Evolutionary conservation across 1,140 invertebrate genomes (phyloP).

Genomic region (Gonatopus flavifemur): DNA sequence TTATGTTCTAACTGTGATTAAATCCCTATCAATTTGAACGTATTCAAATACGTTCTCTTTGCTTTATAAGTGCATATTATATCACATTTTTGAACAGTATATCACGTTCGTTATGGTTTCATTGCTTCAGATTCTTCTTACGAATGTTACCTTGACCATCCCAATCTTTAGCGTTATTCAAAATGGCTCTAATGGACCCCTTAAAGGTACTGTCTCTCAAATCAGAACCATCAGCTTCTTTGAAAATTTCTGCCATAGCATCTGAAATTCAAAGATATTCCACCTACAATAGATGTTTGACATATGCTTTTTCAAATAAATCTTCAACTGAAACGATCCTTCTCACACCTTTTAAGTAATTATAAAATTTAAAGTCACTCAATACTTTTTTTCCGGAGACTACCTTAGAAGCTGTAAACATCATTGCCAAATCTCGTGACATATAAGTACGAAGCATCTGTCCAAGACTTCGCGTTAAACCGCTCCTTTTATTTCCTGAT

Average conservation of each 20-base stretch:
- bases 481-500: neutral
- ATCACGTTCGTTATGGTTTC: no score
- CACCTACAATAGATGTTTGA: neutral
- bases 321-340: neutral
- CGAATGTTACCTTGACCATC: no score
- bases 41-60: no score
- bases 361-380: constrained; percentile 8
- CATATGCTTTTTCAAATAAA: neutral
- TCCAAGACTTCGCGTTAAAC: neutral
- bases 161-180: neutral
- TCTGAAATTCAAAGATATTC: no score
- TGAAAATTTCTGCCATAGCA: neutral
- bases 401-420: constrained; percentile 6
- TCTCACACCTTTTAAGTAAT: neutral
- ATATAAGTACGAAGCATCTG: constrained; percentile 6
- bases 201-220: neutral
- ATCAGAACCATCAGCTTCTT: neutral
- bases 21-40: no score
- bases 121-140: no score
- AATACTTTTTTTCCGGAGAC: constrained; percentile 6
- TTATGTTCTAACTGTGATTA: no score
- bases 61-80: no score
- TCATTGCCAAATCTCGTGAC: constrained; percentile 4
- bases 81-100: no score
- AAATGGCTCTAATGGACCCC: neutral